A percentile compares a stretch with the other conserved stretches of the same genome.
phyloP scores from a whole-genome alignment of 2,113 vertebrate genomes.

The Thamnaconus septentrionalis region DNA sequence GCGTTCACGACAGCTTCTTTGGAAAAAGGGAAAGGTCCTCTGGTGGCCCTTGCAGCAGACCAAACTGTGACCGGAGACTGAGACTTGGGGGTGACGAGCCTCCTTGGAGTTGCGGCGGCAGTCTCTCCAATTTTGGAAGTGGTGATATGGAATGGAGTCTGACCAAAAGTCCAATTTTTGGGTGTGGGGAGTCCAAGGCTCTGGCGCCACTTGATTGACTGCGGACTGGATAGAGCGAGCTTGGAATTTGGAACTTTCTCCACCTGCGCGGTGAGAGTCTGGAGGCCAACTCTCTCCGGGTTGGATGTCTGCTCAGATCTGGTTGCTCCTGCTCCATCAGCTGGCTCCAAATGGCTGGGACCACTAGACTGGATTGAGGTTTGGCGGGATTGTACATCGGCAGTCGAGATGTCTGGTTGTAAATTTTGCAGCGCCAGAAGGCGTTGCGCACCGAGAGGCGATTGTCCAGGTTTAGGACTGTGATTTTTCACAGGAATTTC shows the following conservation, averaged over 20 bases:
- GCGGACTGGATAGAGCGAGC: conserved; percentile 35
- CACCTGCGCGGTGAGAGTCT: not conserved
- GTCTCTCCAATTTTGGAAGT: conserved; percentile 40
- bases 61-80: conserved; percentile 44
- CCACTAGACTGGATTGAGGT: conserved; percentile 30
- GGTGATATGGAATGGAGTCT: conserved; percentile 60
- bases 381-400: conserved; percentile 6
- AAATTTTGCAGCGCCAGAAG: conserved; percentile 13
- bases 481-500: conserved; percentile 49
- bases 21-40: conserved; percentile 29
- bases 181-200: conserved; percentile 60
- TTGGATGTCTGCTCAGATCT: conserved; percentile 22
- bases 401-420: not conserved
- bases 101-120: conserved; percentile 23
- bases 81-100: conserved; percentile 21
- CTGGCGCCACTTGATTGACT: conserved; percentile 65
- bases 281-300: not conserved
- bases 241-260: conserved; percentile 27
- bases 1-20: conserved; percentile 30
- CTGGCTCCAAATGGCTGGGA: conserved; percentile 49
- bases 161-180: conserved; percentile 31
- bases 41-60: conserved; percentile 45
- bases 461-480: conserved; percentile 11
- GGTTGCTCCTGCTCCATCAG: conserved; percentile 50
- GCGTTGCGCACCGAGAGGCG: not conserved